Base-by-base conservation (phyloP, 2,797 vertebrate genomes). In the Centroberyx gerrardi region DNA sequence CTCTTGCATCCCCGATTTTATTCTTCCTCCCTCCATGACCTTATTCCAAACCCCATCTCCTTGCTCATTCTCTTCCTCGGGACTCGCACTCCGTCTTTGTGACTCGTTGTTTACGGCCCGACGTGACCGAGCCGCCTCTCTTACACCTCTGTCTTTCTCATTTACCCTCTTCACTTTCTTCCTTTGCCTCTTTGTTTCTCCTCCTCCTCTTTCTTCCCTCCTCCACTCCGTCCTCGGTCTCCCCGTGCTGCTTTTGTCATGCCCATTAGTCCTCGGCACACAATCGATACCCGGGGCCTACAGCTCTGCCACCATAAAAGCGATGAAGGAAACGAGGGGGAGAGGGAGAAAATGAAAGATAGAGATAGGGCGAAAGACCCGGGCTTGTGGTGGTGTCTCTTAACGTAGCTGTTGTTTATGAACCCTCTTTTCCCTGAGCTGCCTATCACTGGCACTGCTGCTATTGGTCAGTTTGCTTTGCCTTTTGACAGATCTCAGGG, bases 261-360 rank as follows among this genome's bases (percentile, higher is more conserved):
- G 72, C 60, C 77, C 70, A 87, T 92, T 87, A 89, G 86, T 87
- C 77, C 61, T 87, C 59, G 8, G 78, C 33, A 68, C 51, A 72
- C 79, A 85, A 90, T 93, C 89, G 28, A 89, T 92, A 86, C 72
- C 44, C 28, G 31, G 46, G 72, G 78, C 72, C 68, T 68, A 59
- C 68, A 54, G 87, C 81, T 80, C 71, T 81, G 76, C 81, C 56
- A 17, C 80, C 70, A 59, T 80, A 80, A 80, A 87, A 79, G 70
- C 71, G 14, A 64, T 83, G 81, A 78, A 74, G 69, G 52, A 84
- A 88, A 84, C 22, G 29, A 80, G 72, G 8, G 69, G 38, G 33
- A 58, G 52, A 5, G 33, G 4, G 33, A 33, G 33, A 33, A 33
- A 33, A 33, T 33, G 29, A 84, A 80, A 77, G 46, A 62, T 27